Base-by-base conservation (phyloP, 2,113 vertebrate genomes). In the Anarhynchus alexandrinus region DNA sequence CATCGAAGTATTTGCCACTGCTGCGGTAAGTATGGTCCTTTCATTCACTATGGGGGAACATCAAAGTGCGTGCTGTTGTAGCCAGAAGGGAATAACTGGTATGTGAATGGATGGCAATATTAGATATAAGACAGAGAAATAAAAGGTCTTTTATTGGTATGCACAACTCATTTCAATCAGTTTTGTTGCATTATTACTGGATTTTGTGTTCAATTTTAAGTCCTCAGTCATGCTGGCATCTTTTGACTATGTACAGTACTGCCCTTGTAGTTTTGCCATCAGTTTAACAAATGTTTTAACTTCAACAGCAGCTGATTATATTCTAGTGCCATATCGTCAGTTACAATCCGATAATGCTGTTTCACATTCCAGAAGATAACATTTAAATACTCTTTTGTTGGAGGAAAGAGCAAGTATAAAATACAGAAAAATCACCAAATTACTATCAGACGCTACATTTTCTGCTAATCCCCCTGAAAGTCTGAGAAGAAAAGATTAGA, bases 1-100 rank as follows among this genome's bases (percentile, higher is more conserved):
- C 21, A 30, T 20, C 3, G 2, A 58, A 66, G 64, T 58, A n/a
- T 47, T 77, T 85, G 17, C 20, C 23, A 34, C 26, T 61, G 8
- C 25, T 87, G 25, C 54, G 22, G 8, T 66, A 84, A 43, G 3
- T 72, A 27, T 4, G 27, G 45, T 72, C 13, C 59, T 96, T 78
- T 88, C 25, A 26, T 80, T 11, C 0, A 0, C 18, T 66, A 11
- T 3, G 3, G 58, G 26, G 1, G 2, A 57, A 80, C n/a, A 69
- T 79, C 47, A 57, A 82, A 78, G 65, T 18, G 2, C 18, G 26
- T 69, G 30, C 22, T 19, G 7, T 26, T 47, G 43, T 38, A 85
- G 65, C 57, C 49, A 71, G 62, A 66, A 94, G 21, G 17, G 36
- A 85, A 79, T 42, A 65, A 55, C 26, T 43, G 27, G 6, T 43